These are phyloP conservation scores for Lithobates pipiens DNA, from an alignment of 2,797 vertebrate genomes.

Conservation along the genomic window DNA sequence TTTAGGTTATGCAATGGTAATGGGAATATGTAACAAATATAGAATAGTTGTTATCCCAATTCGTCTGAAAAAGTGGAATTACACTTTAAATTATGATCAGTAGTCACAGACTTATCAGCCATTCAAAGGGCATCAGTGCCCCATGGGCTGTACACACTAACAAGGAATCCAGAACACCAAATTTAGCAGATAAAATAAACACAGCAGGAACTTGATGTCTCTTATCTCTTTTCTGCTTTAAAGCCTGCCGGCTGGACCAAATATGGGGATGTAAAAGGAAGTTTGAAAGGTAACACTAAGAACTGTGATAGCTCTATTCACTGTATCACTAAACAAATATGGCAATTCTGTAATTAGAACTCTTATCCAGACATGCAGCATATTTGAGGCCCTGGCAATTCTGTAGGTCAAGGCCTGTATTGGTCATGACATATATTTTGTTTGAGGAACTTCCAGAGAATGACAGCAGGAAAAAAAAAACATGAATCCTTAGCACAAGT, in stretches of 20 bases:
- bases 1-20: no score
- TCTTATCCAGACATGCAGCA: slow-evolving; percentile 32
- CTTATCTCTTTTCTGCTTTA: slow-evolving; percentile 33
- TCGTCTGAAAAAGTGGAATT: no score
- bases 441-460: background rate
- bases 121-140: slow-evolving; percentile 35
- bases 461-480: background rate
- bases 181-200: slow-evolving; percentile 18
- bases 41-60: no score
- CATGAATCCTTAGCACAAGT: background rate
- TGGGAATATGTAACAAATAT: no score
- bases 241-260: slow-evolving; percentile 1
- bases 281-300: background rate
- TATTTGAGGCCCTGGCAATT: background rate
- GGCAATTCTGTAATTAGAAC: background rate
- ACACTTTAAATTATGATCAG: background rate
- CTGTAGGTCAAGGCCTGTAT: background rate
- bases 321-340: background rate
- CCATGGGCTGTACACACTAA: slow-evolving; percentile 14
- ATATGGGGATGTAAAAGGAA: slow-evolving; percentile 21
- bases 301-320: background rate
- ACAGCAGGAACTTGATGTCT: slow-evolving; percentile 17
- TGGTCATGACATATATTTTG: background rate
- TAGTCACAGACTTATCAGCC: slow-evolving; percentile 6
- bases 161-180: background rate